Base-by-base conservation (phyloP, 2,888 invertebrate genomes). In the Campopleginae sp. region DNA sequence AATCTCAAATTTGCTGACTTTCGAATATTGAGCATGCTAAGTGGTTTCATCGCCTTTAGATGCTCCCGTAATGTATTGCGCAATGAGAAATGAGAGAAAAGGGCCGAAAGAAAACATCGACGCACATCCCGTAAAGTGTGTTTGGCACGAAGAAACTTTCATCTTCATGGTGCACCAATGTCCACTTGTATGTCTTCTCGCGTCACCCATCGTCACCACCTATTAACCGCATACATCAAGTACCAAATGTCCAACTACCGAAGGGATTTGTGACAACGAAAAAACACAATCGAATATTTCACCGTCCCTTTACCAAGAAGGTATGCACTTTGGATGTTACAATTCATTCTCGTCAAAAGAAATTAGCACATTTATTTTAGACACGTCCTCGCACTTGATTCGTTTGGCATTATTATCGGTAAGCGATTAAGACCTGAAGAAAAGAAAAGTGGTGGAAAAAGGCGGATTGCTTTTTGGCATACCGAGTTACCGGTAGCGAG, bases 21-120 rank as follows among this genome's bases (percentile, higher is more conserved):
- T 75, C 78, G 81, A 63, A 82, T 78, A 74, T 80, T 80, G 78
- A 70, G 84, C 81, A 85, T 85, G 84, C 78, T 82, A 33, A 61
- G 61, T 81, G 75, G 81, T 82, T 81, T 78, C 81, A 54, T 46
- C 81, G 70, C 68, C 68, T 65, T 70, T 46, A 77, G 68, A 78
- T 61, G 70, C 58, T 33, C 12, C 58, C 27, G 58, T 27, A 58
- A 58, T 77, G 46, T 81, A 19, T 77, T 70, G 68, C 61, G 63
- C 27, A 70, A 48, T 42, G 44, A 54, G 48, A 44, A 23, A 74
- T 8, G 44, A 66, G 33, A 46, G n/a, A 78, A 31, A 46, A 27
- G n/a, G 42, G 68, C n/a, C 23, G 61, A 27, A 31, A 23, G 46
- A 70, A 48, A 46, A 1, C 58, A 74, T 44, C 42, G 61, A 54